Evolutionary conservation across 2,797 vertebrate genomes (phyloP), one percentile per base, ranked within the genome.

Genomic region (Acanthurus lineatus): DNA sequence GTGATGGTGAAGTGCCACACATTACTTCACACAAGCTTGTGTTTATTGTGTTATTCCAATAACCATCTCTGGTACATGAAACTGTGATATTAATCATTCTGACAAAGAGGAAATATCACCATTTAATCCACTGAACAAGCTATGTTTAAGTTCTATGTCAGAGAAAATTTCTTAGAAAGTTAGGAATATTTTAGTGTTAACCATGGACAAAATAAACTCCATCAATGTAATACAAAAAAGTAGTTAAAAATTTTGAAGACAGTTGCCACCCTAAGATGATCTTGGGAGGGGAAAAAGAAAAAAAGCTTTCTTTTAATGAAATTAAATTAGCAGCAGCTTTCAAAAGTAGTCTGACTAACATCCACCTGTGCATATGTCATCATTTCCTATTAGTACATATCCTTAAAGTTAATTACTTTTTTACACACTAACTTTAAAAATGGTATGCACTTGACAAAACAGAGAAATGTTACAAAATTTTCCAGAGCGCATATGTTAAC

Each of bases 81-180:
- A 62, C 47, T 3, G 32, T 22, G n/a, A 62, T 40, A 73, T 54
- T 45, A 42, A 73, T 47, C 45, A 45, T 44, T 28, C 16, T 58
- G 28, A 51, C 17, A 76, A 42, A 63, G 11, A 28, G 17, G 35
- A 9, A 48, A 58, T 63, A 20, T 19, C 11, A 5, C 40, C 40
- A 42, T 42, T 9, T 11, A 42, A 12, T 42, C 40, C 10, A 42
- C 12, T 35, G 32, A 7, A 6, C 35, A 17, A n/a, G 5, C 51
- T 17, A 16, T 45, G 22, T 5, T n/a, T 28, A 17, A 52, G 4
- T 52, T 20, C 5, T 32, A 19, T 38, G 17, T 9, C 16, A 3
- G 25, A 38, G 4, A 8, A 3, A 45, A 28, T 9, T 10, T 22
- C 38, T 22, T 22, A 45, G n/a, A 2, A 25, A 42, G 8, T 15